These are phyloP conservation scores for Nysson spinosus DNA, from an alignment of 2,888 invertebrate genomes.

Conservation along the genomic window DNA sequence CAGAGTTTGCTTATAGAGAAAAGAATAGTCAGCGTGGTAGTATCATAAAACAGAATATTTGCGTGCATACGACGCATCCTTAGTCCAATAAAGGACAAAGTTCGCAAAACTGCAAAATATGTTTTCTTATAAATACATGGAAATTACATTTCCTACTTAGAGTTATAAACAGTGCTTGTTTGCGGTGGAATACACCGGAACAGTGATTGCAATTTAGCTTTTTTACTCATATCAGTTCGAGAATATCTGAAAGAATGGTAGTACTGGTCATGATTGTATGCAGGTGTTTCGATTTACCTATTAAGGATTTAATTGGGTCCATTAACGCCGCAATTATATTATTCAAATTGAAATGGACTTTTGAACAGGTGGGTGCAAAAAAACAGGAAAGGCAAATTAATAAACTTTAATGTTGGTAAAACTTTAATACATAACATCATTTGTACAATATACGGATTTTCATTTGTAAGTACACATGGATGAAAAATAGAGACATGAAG, in stretches of 20 bases:
- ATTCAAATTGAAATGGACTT: too few relatives aligned
- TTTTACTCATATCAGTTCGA: too few relatives aligned
- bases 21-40: slow-evolving; percentile 7
- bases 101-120: slow-evolving; percentile 46
- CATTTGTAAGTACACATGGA: slow-evolving; percentile 23
- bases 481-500: slow-evolving; percentile 19
- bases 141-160: too few relatives aligned
- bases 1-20: not conserved
- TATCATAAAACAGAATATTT: slow-evolving; percentile 23
- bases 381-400: not conserved
- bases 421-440: slow-evolving; percentile 20
- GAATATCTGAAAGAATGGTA: too few relatives aligned
- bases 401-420: not conserved
- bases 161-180: too few relatives aligned
- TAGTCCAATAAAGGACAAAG: slow-evolving; percentile 24
- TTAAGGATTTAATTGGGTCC: too few relatives aligned
- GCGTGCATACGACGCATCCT: slow-evolving; percentile 5
- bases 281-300: too few relatives aligned
- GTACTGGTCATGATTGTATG: too few relatives aligned
- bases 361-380: too few relatives aligned
- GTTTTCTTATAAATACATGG: slow-evolving; percentile 30
- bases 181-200: too few relatives aligned
- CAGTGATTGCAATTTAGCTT: too few relatives aligned
- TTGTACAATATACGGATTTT: slow-evolving; percentile 16
- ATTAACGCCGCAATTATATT: too few relatives aligned